Percentiles rank a stretch among this genome's conserved stretches.
phyloP scores from a whole-genome alignment of 2,113 vertebrate genomes.

The Rhinolophus sinicus region DNA sequence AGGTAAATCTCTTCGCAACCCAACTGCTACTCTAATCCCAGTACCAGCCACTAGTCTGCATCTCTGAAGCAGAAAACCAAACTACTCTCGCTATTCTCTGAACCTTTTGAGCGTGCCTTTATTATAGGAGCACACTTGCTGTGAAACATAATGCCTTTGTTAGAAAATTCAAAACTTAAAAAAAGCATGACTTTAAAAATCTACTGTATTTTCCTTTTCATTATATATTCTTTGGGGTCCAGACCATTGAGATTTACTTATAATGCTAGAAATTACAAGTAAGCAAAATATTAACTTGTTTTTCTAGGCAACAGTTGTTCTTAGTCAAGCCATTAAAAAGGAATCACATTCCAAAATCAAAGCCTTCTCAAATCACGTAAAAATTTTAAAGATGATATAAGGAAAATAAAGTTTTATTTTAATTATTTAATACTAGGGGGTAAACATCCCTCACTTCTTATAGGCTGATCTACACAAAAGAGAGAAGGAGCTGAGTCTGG shows the following conservation, averaged over 20 bases:
- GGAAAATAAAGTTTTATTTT: not conserved
- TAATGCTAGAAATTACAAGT: not conserved
- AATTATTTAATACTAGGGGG: not conserved
- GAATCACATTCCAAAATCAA: not conserved
- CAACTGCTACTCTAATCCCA: not conserved
- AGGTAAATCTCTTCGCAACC: not conserved
- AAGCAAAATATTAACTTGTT: not conserved
- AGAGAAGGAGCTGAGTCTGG: constrained; percentile 81
- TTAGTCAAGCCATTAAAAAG: not conserved
- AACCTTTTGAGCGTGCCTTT: not conserved
- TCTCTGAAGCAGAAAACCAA: not conserved
- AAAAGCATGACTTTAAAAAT: not conserved
- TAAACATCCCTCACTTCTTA: not conserved
- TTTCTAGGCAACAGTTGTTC: constrained; percentile 17
- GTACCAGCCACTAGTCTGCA: not conserved
- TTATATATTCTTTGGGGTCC: not conserved
- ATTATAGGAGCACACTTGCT: not conserved
- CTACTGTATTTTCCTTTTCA: not conserved
- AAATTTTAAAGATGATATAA: not conserved
- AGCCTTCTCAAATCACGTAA: not conserved
- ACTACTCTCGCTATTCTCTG: not conserved
- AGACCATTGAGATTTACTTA: not conserved
- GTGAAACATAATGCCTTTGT: not conserved
- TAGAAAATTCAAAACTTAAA: constrained; percentile 35
- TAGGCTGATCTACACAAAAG: constrained; percentile 80